phyloP scores from a whole-genome alignment of 2,888 invertebrate genomes.

The Geophilus truncorum region DNA sequence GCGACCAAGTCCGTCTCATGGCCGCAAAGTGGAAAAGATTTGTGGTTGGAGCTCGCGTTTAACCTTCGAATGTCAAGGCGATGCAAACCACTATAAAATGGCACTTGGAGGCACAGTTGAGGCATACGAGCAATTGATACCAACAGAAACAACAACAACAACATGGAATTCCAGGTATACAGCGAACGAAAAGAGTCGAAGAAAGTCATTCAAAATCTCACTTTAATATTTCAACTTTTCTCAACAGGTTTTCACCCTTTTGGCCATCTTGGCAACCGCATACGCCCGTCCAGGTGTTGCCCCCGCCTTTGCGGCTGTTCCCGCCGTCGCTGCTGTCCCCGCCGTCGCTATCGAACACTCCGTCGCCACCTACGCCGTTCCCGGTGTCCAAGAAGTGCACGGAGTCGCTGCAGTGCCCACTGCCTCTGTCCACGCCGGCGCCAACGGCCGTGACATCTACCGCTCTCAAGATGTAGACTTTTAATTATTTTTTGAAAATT shows the following conservation, averaged over 20 bases:
- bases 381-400: not conserved
- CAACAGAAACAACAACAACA: not conserved
- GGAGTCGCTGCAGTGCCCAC: not conserved
- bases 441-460: constrained; percentile 31
- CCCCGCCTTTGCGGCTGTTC: not conserved
- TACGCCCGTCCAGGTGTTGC: not conserved
- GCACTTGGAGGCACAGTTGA: not conserved
- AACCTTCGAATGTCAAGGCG: not conserved
- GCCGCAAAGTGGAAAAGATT: not conserved
- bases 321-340: not conserved
- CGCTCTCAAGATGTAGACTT: constrained; percentile 29
- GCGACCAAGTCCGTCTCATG: not conserved
- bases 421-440: not conserved
- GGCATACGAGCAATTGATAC: not conserved
- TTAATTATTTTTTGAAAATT: not conserved
- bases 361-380: not conserved
- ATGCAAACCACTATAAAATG: not conserved
- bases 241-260: not conserved
- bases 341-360: not conserved
- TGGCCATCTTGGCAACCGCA: not conserved
- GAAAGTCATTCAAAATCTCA: not conserved
- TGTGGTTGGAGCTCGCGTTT: not conserved
- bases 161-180: not conserved
- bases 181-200: not conserved
- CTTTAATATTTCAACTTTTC: not conserved